A percentile compares a stretch with the other conserved stretches of the same genome.
phyloP scores from a whole-genome alignment of 2,113 vertebrate genomes.

The Thymallus thymallus region DNA sequence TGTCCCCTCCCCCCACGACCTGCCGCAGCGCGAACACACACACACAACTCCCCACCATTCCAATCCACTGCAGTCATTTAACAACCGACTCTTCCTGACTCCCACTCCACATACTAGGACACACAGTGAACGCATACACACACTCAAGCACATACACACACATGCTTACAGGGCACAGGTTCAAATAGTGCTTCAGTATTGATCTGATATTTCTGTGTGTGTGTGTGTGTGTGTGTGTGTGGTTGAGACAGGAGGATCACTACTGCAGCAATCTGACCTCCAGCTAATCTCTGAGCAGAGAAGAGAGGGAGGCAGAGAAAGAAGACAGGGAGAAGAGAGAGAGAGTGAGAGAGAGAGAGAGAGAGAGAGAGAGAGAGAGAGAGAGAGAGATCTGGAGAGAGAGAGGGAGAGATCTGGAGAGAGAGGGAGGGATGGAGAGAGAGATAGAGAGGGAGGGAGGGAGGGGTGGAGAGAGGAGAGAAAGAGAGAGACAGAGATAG shows the following conservation, averaged over 20 bases:
- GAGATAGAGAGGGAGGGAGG: background rate
- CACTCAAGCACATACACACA: background rate
- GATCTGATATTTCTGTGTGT: constrained; percentile 29
- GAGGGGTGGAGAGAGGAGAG: background rate
- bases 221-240: background rate
- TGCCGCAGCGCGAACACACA: constrained; percentile 65
- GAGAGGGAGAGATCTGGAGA: background rate
- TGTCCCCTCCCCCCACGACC: constrained; percentile 67
- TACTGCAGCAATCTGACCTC: constrained; percentile 42
- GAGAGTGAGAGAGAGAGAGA: background rate
- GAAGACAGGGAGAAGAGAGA: too few relatives aligned
- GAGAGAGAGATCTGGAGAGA: background rate
- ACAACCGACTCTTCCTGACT: constrained; percentile 41
- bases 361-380: background rate
- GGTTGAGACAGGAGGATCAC: background rate
- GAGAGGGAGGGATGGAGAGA: background rate
- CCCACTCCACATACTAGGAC: background rate
- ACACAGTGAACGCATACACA: constrained; percentile 6
- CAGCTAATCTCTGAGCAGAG: constrained; percentile 25
- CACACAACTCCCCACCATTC: constrained; percentile 34
- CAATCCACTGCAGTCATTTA: constrained; percentile 74
- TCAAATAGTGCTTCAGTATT: constrained; percentile 23
- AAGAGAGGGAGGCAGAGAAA: background rate
- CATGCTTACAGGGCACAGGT: constrained; percentile 20
- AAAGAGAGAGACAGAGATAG: background rate